Evolutionary conservation across 2,113 vertebrate genomes (phyloP).

Genomic region (Pseudois nayaur): DNA sequence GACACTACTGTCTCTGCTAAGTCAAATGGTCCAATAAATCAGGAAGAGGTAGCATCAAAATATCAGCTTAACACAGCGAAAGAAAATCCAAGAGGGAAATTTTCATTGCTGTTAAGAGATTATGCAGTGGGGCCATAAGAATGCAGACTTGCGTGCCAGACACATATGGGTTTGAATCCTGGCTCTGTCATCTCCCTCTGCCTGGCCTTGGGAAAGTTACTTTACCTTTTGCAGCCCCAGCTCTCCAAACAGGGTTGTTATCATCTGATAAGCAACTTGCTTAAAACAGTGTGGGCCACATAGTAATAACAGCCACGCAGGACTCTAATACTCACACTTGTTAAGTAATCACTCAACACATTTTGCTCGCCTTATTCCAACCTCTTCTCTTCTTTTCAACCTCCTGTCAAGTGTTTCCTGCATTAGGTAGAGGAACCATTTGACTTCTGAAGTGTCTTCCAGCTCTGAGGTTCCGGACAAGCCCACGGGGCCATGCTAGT

Average conservation of each 20-base stretch:
- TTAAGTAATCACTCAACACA: neutral
- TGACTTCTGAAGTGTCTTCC: neutral
- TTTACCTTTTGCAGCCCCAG: neutral
- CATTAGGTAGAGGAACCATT: neutral
- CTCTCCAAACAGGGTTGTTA: neutral
- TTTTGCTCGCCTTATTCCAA: neutral
- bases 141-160: neutral
- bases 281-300: neutral
- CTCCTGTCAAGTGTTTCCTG: neutral
- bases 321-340: accelerated
- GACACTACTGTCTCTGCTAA: neutral
- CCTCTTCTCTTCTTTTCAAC: neutral
- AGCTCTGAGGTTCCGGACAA: neutral
- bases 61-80: neutral
- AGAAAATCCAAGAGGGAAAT: neutral
- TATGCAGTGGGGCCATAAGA: neutral
- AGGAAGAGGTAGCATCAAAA: neutral
- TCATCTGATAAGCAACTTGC: neutral
- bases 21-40: neutral
- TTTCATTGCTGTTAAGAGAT: neutral
- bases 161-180: neutral
- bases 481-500: neutral
- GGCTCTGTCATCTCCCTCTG: neutral
- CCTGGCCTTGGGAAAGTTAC: neutral
- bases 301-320: accelerated